Conservation (phyloP, 2,888 invertebrate species). For the Acanthosepion lycidas region DNA sequence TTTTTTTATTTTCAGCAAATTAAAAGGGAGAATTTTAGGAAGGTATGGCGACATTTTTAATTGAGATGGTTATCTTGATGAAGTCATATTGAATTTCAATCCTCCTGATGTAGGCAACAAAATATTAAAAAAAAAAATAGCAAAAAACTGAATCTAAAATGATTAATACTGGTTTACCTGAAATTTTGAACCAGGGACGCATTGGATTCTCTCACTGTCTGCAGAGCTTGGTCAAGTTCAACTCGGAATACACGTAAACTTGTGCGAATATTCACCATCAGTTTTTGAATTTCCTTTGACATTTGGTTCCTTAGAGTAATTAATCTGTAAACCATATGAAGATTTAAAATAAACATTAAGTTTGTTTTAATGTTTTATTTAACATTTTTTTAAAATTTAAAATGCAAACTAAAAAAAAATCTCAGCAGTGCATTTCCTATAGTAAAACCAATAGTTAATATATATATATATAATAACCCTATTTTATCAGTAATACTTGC, state of each 20-base stretch:
- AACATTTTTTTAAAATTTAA: background rate
- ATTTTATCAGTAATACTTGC: too few species aligned
- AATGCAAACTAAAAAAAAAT: too few species aligned
- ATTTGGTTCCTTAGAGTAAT: conserved; percentile 71
- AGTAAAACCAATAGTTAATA: too few species aligned
- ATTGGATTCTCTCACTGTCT: conserved; percentile 73
- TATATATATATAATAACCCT: too few species aligned
- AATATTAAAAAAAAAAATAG: too few species aligned
- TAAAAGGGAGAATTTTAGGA: too few species aligned
- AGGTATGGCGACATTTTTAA: too few species aligned
- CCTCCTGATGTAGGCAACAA: too few species aligned
- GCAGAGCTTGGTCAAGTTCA: conserved; percentile 72
- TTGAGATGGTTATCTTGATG: too few species aligned
- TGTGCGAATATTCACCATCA: conserved; percentile 72
- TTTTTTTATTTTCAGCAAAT: too few species aligned
- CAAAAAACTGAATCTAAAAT: background rate
- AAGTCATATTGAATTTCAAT: too few species aligned
- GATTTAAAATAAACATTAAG: background rate
- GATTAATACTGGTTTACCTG: conserved; percentile 64
- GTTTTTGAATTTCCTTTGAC: conserved; percentile 70
- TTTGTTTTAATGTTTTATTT: background rate
- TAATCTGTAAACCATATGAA: conserved; percentile 62
- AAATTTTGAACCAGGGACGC: conserved; percentile 74
- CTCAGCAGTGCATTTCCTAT: too few species aligned
- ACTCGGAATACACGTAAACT: conserved; percentile 72